Evolutionary conservation across 2,888 invertebrate genomes (phyloP), one percentile per base, ranked within the genome.

Genomic region (Drosophila macrospina): DNA sequence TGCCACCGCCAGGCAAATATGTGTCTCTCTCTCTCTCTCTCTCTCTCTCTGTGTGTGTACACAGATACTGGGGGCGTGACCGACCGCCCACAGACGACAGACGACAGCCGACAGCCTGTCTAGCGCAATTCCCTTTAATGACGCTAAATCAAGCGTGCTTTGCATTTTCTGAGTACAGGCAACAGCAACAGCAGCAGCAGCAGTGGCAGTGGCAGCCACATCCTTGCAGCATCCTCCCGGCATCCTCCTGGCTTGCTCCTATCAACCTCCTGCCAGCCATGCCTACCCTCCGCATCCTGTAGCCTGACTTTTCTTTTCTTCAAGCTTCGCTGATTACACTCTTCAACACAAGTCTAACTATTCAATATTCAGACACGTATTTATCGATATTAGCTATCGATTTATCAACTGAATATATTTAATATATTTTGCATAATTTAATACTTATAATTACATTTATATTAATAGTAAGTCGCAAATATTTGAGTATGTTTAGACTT

Each of bases 101-200:
- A 50, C 63, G 37, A 74, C 68, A 65, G 64, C 55, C 70, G 54
- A 54, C 60, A 45, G 66, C 54, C 63, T 69, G 79, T 74, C 74
- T 77, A 72, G 80, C 73, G 45, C 69, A 60, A 67, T 70, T 67
- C 69, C 77, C 68, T 83, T 87, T 87, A 87, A 88, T 84, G 80
- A 86, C 75, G 79, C 84, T 80, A 88, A 88, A 88, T 88, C 88
- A 88, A 86, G 87, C 88, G 86, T 80, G 71, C 77, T 85, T 76
- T 83, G 85, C 79, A 81, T 82, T 83, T 85, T 80, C 68, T 72
- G 57, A 69, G 64, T 13, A 56, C 30, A 47, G 41, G 28, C 66
- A 36, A n/a, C 16, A 62, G 13, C 50, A 36, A 26, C 37, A n/a
- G 15, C 28, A 11, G 26, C 36, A 36, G 32, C 4, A 60, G 15